Percentiles rank a stretch among this genome's conserved stretches.
Conservation (phyloP, 1,140 invertebrate genomes). For the Parapsyche elsis region DNA sequence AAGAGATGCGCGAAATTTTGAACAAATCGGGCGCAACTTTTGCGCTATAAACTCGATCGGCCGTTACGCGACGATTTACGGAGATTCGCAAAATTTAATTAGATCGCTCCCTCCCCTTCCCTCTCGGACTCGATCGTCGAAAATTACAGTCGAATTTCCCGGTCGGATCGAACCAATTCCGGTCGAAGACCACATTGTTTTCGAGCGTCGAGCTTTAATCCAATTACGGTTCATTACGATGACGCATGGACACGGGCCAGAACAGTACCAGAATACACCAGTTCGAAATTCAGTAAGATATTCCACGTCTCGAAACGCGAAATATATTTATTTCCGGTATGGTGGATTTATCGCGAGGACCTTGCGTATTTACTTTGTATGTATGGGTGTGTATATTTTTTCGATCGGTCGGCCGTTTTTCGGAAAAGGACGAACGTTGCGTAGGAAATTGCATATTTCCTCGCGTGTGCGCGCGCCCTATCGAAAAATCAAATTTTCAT, state of each 20-base stretch:
- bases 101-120: neutral
- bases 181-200: constrained; percentile 14
- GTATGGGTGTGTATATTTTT: neutral
- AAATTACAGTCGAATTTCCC: constrained; percentile 10
- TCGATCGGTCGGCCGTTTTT: neutral
- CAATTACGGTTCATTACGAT: constrained; percentile 25
- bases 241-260: constrained; percentile 1
- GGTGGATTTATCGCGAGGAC: neutral
- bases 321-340: neutral
- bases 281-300: neutral
- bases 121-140: too few relatives aligned
- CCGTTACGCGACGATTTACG: neutral
- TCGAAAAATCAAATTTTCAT: constrained; percentile 24
- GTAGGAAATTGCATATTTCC: constrained; percentile 21
- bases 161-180: neutral
- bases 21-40: too few relatives aligned
- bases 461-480: constrained; percentile 6
- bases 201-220: neutral
- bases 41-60: too few relatives aligned
- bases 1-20: too few relatives aligned
- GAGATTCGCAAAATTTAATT: neutral
- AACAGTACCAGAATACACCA: too few relatives aligned
- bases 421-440: neutral
- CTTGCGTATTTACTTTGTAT: neutral
- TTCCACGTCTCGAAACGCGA: neutral